These are phyloP conservation scores for Ectemnius cavifrons DNA, from an alignment of 2,888 invertebrate genomes.

Conservation along the genomic window DNA sequence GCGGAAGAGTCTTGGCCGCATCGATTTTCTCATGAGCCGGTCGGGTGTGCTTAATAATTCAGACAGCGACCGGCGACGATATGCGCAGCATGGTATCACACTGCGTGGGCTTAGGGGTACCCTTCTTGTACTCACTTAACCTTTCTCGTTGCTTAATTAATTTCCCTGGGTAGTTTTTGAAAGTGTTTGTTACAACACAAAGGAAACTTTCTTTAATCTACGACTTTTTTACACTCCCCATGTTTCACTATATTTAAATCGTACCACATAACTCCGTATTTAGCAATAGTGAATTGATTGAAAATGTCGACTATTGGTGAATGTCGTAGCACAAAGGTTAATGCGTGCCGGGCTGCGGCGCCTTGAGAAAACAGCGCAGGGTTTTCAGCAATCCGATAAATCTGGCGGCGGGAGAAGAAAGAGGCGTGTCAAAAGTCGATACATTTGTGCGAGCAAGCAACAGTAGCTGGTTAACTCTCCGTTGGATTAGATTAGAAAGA, in stretches of 20 bases:
- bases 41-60: constrained; percentile 1
- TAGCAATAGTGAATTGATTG: too few relatives aligned
- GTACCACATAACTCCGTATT: too few relatives aligned
- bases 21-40: constrained; percentile 1
- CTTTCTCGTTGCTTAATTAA: too few relatives aligned
- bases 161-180: too few relatives aligned
- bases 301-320: too few relatives aligned
- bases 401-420: constrained; percentile 35
- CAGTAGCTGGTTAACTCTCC: constrained; percentile 32
- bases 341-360: too few relatives aligned
- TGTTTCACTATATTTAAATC: too few relatives aligned
- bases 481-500: constrained; percentile 49
- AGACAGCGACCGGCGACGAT: neutral
- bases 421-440: constrained; percentile 35
- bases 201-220: too few relatives aligned
- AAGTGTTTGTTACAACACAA: too few relatives aligned
- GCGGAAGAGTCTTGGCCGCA: constrained; percentile 4
- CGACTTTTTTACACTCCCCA: too few relatives aligned
- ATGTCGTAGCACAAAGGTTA: too few relatives aligned
- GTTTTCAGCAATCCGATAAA: constrained; percentile 48
- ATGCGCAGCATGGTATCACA: neutral
- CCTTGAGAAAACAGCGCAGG: neutral
- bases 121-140: neutral
- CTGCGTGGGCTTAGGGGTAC: neutral
- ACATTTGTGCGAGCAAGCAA: constrained; percentile 25